Evolutionary conservation across 2,113 vertebrate species (phyloP), one percentile per base, ranked within the genome.

Genomic region (Forbesichthys papilliferus): DNA sequence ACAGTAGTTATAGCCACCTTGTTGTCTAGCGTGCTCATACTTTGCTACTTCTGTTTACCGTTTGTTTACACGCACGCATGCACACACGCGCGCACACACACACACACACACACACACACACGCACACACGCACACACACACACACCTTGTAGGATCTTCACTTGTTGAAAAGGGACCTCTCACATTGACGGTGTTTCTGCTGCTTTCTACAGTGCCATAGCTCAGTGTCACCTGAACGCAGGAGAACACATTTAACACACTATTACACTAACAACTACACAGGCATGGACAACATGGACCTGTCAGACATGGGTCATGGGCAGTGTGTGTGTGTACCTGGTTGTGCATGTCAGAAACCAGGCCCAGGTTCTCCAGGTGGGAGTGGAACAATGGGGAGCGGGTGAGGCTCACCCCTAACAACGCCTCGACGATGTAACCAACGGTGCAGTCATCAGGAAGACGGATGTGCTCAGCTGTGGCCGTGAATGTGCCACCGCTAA

Each of bases 351-450:
- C 93, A 0, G 94, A 86, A 81, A 98, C 94, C 87, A 96, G 92
- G 33, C 93, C 95, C 57, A 98, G 94, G 85, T 96, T 97, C 90
- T 98, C 96, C 87, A 98, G 88, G 86, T 98, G 96, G 0, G 96
- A 98, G 84, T 98, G 96, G 90, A 98, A 98, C 74, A 97, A 84
- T 16, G 94, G 87, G 0, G 95, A 96, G 34, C 94, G 92, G 81
- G 89, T 92, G 20, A 98, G 94, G 53, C 92, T 93, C 70, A 94
- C 94, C 0, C 95, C 95, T 48, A 98, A 90, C 84, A 95, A 89
- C 0, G 94, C 94, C 78, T 97, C 96, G 0, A 94, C 94, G 27
- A 98, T 97, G 92, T 96, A 98, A 36, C 96, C 96, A 0, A 98
- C 91, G 0, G 95, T 95, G 84, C 96, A 98, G 91, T 98, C 96